A percentile compares a stretch with the other conserved stretches of the same genome.
These are phyloP conservation scores for Phengaris alcon DNA, from an alignment of 2,888 invertebrate genomes.

Conservation along the genomic window DNA sequence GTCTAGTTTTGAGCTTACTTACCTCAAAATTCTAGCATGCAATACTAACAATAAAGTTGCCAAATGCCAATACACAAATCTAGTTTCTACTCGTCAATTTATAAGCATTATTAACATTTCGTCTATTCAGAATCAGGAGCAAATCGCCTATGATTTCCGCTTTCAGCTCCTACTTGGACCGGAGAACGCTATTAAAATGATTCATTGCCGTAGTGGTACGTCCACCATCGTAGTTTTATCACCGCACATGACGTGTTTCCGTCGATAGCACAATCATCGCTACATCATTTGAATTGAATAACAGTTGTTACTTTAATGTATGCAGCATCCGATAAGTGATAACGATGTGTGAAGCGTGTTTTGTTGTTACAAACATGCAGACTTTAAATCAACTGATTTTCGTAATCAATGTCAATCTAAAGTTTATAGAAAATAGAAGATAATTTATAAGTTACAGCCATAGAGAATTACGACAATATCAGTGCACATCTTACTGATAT, in stretches of 20 bases:
- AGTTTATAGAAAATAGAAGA: too few relatives aligned
- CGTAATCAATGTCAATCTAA: too few relatives aligned
- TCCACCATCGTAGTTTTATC: slow-evolving; percentile 22
- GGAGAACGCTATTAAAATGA: not conserved
- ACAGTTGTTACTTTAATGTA: not conserved
- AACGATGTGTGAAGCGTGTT: not conserved
- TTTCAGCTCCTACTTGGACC: not conserved
- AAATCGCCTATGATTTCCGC: not conserved
- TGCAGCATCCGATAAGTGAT: not conserved
- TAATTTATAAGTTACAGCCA: too few relatives aligned
- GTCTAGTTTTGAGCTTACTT: too few relatives aligned
- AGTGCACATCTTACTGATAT: too few relatives aligned
- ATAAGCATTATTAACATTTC: too few relatives aligned
- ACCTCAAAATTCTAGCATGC: too few relatives aligned
- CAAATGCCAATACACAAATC: too few relatives aligned
- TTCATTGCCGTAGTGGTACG: slow-evolving; percentile 8
- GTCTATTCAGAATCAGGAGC: not conserved
- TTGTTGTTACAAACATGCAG: not conserved
- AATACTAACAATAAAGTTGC: too few relatives aligned
- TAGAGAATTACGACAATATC: too few relatives aligned
- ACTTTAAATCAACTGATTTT: too few relatives aligned
- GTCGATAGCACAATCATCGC: slow-evolving; percentile 16
- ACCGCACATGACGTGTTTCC: slow-evolving; percentile 25
- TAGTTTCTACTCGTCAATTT: too few relatives aligned
- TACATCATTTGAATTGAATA: not conserved